Conservation (phyloP, 1,140 invertebrate genomes). For the Bombus superbus region DNA sequence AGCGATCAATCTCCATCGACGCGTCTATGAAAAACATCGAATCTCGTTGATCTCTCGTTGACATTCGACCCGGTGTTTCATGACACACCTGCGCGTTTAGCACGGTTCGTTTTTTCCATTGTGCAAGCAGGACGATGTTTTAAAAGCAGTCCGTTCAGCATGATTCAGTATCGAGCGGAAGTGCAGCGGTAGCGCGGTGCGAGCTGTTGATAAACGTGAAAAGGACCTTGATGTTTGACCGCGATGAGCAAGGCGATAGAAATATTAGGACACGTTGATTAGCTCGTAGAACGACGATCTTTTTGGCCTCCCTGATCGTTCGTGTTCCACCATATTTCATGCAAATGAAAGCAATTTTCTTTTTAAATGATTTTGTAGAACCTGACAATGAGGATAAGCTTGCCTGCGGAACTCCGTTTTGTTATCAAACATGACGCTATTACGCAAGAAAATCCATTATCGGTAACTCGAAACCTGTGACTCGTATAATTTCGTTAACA, state of each 20-base stretch:
- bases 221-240: slow-evolving; percentile 44
- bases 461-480: no score
- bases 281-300: background rate
- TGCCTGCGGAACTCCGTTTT: no score
- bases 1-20: background rate
- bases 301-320: background rate
- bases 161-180: slow-evolving; percentile 61
- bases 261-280: slow-evolving; percentile 40
- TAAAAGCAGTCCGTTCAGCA: slow-evolving; percentile 54
- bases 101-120: background rate
- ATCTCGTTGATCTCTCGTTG: background rate
- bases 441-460: no score
- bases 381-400: no score
- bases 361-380: background rate
- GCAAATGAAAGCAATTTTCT: background rate
- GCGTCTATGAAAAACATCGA: background rate
- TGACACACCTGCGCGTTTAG: slow-evolving; percentile 38
- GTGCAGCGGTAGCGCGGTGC: slow-evolving; percentile 24
- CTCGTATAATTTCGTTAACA: no score
- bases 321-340: background rate
- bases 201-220: slow-evolving; percentile 34
- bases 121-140: slow-evolving; percentile 45
- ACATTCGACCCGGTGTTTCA: no score
- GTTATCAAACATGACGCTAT: no score
- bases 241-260: background rate